These are phyloP conservation scores for Gambusia holbrooki DNA, from an alignment of 2,113 vertebrate species.

Conservation along the genomic window DNA sequence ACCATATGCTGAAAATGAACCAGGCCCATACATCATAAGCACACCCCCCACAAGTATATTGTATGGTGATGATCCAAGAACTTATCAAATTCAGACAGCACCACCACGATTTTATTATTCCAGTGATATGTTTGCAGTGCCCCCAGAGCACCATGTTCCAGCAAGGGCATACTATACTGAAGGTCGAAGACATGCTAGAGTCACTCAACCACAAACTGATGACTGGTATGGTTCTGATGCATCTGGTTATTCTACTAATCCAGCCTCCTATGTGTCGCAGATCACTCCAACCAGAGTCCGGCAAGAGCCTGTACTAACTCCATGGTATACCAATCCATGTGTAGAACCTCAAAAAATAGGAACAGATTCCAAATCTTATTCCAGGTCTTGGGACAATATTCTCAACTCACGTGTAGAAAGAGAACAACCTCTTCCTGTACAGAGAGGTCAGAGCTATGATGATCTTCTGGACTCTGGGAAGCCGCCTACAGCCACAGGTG, in stretches of 20 bases:
- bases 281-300: slow-evolving; percentile 77
- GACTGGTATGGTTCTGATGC: slow-evolving; percentile 88
- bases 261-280: slow-evolving; percentile 78
- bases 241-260: slow-evolving; percentile 79
- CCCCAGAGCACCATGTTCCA: slow-evolving; percentile 84
- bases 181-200: slow-evolving; percentile 79
- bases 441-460: slow-evolving; percentile 91
- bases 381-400: slow-evolving; percentile 97
- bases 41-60: slow-evolving; percentile 79
- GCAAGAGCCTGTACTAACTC: slow-evolving; percentile 79
- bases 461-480: slow-evolving; percentile 88
- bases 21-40: slow-evolving; percentile 84
- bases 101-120: slow-evolving; percentile 84
- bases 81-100: slow-evolving; percentile 82
- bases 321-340: slow-evolving; percentile 87
- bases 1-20: slow-evolving; percentile 78
- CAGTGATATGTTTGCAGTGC: slow-evolving; percentile 84
- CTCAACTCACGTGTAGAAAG: slow-evolving; percentile 83
- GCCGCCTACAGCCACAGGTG: slow-evolving; percentile 76
- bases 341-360: slow-evolving; percentile 81
- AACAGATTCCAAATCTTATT: slow-evolving; percentile 88
- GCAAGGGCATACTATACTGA: slow-evolving; percentile 83
- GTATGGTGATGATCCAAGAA: slow-evolving; percentile 82
- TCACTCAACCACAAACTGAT: slow-evolving; percentile 80
- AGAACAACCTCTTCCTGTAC: slow-evolving; percentile 83